Base-by-base conservation (phyloP, 1,140 invertebrate species). In the Zaprionus capensis region DNA sequence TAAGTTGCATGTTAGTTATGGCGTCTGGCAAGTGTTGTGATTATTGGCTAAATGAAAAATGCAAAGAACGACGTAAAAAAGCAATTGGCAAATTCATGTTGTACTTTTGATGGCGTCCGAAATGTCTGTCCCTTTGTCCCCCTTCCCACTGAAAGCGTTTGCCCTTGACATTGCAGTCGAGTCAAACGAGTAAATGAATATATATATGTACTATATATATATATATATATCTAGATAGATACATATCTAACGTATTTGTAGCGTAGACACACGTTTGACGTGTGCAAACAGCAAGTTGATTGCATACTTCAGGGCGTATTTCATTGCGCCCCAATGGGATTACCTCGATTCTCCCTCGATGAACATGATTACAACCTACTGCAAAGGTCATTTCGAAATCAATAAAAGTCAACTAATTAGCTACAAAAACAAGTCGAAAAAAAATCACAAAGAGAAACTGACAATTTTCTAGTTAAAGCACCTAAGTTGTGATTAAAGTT, bases 41-140 rank as follows among this genome's bases (percentile, higher is more conserved):
- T 90, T 88, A 90, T 88, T 84, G 81, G 71, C 75, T 63, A 66
- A 76, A 88, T 88, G 64, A 81, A 78, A 87, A 81, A 87, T 88
- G 78, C 70, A 82, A 67, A 71, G 38, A 57, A 58, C 64, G 55
- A 24, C 11, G 20, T 22, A 51, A 51, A 46, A 24, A 51, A 11
- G 26, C 34, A 81, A 81, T 76, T 80, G 78, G 53, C 71, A 41
- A 63, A 79, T 73, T 76, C 68, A 71, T 69, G 76, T 59, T 72
- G 67, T 38, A 17, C 31, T 36, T 22, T 44, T 59, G 46, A 22
- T 51, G 46, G 20, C 12, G 20, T 24, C 11, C 46, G 20, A 51
- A 51, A 51, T 24, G 46, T 22, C 36, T 38, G 41, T 44, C 41
- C 31, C 31, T 34, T 31, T 44, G 9, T 26, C 26, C 17, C n/a